Evolutionary conservation across 2,113 vertebrate genomes (phyloP), one percentile per base, ranked within the genome.

Genomic region (Callipepla californica): DNA sequence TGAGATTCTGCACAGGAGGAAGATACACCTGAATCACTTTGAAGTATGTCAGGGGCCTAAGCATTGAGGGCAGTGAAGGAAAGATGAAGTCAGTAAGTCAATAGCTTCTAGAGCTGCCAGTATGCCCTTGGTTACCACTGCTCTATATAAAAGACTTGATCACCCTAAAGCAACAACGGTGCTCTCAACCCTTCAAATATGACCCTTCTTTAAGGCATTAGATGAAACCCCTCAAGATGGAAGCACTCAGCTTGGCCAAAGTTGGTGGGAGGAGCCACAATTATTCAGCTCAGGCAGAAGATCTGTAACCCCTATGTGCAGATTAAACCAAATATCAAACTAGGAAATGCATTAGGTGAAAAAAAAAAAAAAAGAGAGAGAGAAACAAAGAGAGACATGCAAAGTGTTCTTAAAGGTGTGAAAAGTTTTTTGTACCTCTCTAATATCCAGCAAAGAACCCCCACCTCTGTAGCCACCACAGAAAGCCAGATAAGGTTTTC

Each of bases 381-480:
- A 30, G 16, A 57, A 17, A 57, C 9, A 57, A n/a, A 57, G 11
- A 57, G 10, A 21, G 6, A 44, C 6, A 51, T 0, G 0, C 9
- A n/a, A 3, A 2, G 1, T 44, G 25, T 36, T 68, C 72, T 57
- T 38, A 72, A 65, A 92, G 23, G 3, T 25, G 3, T 4, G 42
- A 26, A 73, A 45, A 32, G 17, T 22, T 58, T n/a, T 57, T 57
- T n/a, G 55, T 4, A 5, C 6, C 32, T 38, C 7, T 19, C 48
- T 44, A 68, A 72, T 68, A 34, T 4, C 4, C 6, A 14, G 19
- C 7, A 3, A 17, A 23, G 2, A 79, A 20, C 5, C 4, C 20
- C 3, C 5, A 40, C 1, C 6, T 9, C 9, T 1, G 8, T 1
- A 2, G 9, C 4, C 11, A 30, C 28, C 25, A 48, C 3, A 2